These are phyloP conservation scores for Nymphalis io DNA, from an alignment of 1,140 invertebrate genomes.

Conservation along the genomic window DNA sequence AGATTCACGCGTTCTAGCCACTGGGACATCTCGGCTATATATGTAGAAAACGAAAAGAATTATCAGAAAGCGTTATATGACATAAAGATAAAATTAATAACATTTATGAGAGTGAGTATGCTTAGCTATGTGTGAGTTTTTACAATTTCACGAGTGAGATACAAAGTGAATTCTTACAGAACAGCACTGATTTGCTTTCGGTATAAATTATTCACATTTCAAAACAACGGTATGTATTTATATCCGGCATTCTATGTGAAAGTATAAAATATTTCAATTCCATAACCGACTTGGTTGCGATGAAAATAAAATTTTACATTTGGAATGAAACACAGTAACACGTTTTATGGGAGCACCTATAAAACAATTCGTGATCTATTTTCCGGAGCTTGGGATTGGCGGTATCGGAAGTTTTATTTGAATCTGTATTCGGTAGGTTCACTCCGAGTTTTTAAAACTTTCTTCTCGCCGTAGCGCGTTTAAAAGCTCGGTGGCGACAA, in stretches of 20 bases:
- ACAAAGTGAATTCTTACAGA: too few relatives aligned
- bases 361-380: conserved; percentile 41
- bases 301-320: conserved; percentile 33
- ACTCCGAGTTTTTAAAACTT: conserved; percentile 65
- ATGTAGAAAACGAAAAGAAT: too few relatives aligned
- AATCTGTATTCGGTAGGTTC: conserved; percentile 66
- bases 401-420: conserved; percentile 51
- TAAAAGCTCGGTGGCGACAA: conserved; percentile 62
- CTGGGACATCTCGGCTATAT: too few relatives aligned
- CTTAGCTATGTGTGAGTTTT: too few relatives aligned
- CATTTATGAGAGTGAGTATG: too few relatives aligned
- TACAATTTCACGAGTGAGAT: too few relatives aligned
- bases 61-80: too few relatives aligned
- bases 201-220: too few relatives aligned
- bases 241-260: conserved; percentile 16
- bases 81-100: too few relatives aligned
- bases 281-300: conserved; percentile 20
- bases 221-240: too few relatives aligned
- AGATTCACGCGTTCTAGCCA: background rate
- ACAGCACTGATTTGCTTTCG: too few relatives aligned
- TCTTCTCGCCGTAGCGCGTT: conserved; percentile 54
- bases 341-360: conserved; percentile 28
- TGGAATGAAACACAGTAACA: conserved; percentile 22
- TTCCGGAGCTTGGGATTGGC: conserved; percentile 32
- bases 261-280: conserved; percentile 30